Conservation (phyloP, 2,113 vertebrate species). For the human region DNA sequence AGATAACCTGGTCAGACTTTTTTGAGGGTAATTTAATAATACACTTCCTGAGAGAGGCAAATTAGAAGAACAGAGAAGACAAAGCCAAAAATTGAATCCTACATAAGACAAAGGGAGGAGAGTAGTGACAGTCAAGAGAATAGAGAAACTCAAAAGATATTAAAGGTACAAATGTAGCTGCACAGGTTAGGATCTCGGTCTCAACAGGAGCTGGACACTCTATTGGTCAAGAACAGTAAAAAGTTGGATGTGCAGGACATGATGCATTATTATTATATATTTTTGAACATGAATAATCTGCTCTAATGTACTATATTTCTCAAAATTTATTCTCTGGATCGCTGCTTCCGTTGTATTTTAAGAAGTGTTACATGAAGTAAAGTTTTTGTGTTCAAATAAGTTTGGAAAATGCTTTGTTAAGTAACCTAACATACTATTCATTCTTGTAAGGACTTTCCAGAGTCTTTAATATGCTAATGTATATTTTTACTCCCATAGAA, state of each 20-base stretch:
- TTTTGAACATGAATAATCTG: background rate
- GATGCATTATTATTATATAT: background rate
- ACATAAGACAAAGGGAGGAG: background rate
- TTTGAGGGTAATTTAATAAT: background rate
- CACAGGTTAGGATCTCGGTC: background rate
- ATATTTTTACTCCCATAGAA: background rate
- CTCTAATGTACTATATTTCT: background rate
- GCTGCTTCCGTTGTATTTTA: background rate
- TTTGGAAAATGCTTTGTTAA: background rate
- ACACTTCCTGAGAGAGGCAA: background rate
- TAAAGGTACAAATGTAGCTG: background rate
- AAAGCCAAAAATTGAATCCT: background rate
- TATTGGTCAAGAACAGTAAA: background rate
- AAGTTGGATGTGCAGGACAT: background rate
- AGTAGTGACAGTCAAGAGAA: background rate
- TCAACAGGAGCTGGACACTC: background rate
- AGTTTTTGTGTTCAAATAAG: background rate
- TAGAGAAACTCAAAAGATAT: background rate
- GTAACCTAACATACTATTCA: background rate
- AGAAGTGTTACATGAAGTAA: background rate
- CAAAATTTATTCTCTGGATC: background rate
- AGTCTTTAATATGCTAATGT: background rate
- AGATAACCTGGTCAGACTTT: background rate
- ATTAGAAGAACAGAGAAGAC: background rate
- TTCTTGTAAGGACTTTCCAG: background rate